A percentile compares a stretch with the other conserved stretches of the same genome.
Conservation (phyloP, 1,140 invertebrate species). For the Neodiprion lecontei region DNA sequence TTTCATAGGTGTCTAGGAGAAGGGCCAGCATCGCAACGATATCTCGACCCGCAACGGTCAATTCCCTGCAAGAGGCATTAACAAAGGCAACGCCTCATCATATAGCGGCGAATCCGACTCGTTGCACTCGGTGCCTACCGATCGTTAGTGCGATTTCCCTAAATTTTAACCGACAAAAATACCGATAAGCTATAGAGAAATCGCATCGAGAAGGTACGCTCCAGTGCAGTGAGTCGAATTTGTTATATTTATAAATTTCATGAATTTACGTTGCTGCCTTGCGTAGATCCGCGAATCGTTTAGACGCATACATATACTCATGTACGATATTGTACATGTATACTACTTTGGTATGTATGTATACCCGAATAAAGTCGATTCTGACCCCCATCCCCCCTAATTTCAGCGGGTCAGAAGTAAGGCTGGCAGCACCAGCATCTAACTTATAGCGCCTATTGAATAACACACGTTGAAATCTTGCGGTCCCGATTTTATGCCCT, state of each 20-base stretch:
- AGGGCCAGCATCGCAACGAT: constrained; percentile 60
- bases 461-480: no score
- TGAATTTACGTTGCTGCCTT: constrained; percentile 15
- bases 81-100: constrained; percentile 48
- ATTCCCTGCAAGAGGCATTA: constrained; percentile 42
- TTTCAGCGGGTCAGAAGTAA: no score
- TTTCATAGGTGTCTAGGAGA: constrained; percentile 57
- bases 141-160: not conserved
- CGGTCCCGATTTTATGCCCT: no score
- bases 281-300: not conserved
- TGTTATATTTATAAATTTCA: constrained; percentile 8
- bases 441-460: no score
- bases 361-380: no score
- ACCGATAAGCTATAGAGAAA: no score
- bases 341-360: no score
- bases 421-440: no score
- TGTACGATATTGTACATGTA: no score
- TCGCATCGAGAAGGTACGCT: no score
- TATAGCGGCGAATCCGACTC: constrained; percentile 11
- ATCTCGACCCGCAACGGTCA: constrained; percentile 49
- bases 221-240: not conserved
- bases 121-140: not conserved
- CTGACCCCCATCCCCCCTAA: no score
- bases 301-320: no score
- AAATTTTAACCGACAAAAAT: not conserved